Conservation (phyloP, 2,797 vertebrate genomes). For the Epinephelus malabaricus region DNA sequence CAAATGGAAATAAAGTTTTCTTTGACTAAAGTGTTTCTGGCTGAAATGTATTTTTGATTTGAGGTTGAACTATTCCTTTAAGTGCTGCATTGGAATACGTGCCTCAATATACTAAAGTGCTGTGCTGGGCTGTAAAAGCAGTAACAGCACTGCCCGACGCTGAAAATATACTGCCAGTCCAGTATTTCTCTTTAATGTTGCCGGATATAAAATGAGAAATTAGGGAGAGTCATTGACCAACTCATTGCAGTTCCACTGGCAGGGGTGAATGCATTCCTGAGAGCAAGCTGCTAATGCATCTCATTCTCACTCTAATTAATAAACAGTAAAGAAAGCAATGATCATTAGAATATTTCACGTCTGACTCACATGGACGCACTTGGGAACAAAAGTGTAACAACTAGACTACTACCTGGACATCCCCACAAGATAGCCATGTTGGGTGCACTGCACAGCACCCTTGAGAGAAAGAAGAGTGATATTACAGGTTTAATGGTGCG, state of each 20-base stretch:
- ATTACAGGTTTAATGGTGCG: constrained; percentile 65
- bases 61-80: not conserved
- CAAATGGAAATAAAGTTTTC: no score
- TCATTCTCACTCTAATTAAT: constrained; percentile 17
- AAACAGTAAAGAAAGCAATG: constrained; percentile 5
- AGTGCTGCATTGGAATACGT: not conserved
- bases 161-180: not conserved
- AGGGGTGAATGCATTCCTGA: constrained; percentile 1
- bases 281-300: not conserved
- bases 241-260: not conserved
- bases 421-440: constrained; percentile 24
- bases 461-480: constrained; percentile 52
- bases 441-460: constrained; percentile 20
- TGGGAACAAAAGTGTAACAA: constrained; percentile 23
- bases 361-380: constrained; percentile 29
- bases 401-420: constrained; percentile 14
- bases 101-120: not conserved
- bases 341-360: constrained; percentile 23
- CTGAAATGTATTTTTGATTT: no score
- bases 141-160: no score
- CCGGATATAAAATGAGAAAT: not conserved
- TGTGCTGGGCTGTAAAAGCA: no score
- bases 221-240: not conserved
- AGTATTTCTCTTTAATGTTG: constrained; percentile 4
- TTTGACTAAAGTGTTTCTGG: no score